Conservation (phyloP, 2,797 vertebrate genomes). For the Onychomys torridus region DNA sequence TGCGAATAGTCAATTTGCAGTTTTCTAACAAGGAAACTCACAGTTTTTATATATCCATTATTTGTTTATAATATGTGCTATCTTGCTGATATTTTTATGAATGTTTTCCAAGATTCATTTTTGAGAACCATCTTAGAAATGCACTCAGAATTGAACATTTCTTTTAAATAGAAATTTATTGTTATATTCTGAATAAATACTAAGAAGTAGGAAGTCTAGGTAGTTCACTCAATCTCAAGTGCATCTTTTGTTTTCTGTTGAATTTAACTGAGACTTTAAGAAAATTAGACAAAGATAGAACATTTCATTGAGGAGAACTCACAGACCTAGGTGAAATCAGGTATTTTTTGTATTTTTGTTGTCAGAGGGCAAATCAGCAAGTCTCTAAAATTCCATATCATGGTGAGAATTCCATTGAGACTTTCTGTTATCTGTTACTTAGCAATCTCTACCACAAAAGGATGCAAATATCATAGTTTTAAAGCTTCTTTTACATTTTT, state of each 20-base stretch:
- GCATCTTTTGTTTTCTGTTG: background rate
- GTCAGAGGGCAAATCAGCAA: background rate
- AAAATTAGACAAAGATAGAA: background rate
- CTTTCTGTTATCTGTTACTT: background rate
- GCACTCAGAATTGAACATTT: background rate
- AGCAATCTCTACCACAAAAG: background rate
- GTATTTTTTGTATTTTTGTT: background rate
- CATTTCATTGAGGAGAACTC: background rate
- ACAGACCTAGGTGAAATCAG: background rate
- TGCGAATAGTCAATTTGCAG: background rate
- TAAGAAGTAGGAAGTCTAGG: background rate
- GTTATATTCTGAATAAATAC: background rate
- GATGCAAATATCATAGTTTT: background rate
- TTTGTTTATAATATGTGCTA: background rate
- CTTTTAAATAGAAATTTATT: background rate
- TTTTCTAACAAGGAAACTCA: background rate
- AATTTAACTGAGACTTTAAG: background rate
- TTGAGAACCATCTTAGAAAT: background rate
- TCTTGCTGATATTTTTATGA: conserved; percentile 4
- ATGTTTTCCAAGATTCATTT: background rate
- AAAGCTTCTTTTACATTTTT: background rate
- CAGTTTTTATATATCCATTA: background rate
- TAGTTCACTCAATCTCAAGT: background rate
- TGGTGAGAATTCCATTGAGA: background rate
- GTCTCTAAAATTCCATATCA: background rate